These are phyloP conservation scores for Melinaea menophilus DNA, from an alignment of 2,888 invertebrate genomes.

Conservation along the genomic window DNA sequence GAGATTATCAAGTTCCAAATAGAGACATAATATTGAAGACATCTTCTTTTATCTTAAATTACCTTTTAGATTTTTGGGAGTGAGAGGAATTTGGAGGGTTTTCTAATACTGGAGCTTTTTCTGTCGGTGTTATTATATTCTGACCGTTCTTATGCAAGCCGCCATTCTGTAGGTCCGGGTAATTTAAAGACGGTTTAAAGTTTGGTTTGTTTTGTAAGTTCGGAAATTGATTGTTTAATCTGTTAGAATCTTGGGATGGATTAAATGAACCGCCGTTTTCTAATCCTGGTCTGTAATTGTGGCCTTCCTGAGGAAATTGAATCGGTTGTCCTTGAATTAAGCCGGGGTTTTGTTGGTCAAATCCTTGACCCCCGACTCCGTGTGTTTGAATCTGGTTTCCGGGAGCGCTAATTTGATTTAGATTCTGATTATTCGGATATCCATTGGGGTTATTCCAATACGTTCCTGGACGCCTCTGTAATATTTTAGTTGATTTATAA, in stretches of 20 bases:
- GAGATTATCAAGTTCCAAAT: background rate
- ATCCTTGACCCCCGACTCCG: constrained; percentile 20
- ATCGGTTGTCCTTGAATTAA: constrained; percentile 27
- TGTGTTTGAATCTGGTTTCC: constrained; percentile 16
- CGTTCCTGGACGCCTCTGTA: background rate
- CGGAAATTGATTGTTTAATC: constrained; percentile 18
- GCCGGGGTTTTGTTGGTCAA: constrained; percentile 26
- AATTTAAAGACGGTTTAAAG: constrained; percentile 5
- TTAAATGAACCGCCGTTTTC: constrained; percentile 18
- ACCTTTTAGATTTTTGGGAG: background rate
- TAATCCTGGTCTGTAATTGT: constrained; percentile 19
- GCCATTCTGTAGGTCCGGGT: background rate
- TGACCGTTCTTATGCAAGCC: background rate
- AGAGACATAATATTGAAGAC: too few relatives aligned
- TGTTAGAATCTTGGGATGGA: constrained; percentile 17
- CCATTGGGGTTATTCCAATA: constrained; percentile 14
- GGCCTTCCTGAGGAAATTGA: constrained; percentile 29
- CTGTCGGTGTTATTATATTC: constrained; percentile 9
- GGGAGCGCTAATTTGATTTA: constrained; percentile 12
- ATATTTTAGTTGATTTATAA: background rate
- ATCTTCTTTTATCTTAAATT: background rate
- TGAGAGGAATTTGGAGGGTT: background rate
- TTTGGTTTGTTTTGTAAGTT: constrained; percentile 10
- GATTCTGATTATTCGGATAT: constrained; percentile 17
- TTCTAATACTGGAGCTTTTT: constrained; percentile 15